phyloP scores from a whole-genome alignment of 2,888 invertebrate genomes.

The Coleophora deauratella region DNA sequence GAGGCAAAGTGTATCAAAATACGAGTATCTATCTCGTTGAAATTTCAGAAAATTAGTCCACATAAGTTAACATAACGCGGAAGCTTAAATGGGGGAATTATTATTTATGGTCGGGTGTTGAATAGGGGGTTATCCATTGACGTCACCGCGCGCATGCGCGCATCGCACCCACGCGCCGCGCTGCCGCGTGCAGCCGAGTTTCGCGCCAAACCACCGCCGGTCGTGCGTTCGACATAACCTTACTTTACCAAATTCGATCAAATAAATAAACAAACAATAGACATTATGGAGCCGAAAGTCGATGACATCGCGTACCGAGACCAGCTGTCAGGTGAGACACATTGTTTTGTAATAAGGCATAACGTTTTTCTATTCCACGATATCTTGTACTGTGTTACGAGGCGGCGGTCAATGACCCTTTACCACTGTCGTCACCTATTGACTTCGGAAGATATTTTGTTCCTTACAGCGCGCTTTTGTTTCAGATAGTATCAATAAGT shows the following conservation, averaged over 20 bases:
- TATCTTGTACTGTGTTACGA: constrained; percentile 6
- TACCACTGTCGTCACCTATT: too few relatives aligned
- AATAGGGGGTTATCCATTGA: constrained; percentile 43
- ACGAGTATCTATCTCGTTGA: too few relatives aligned
- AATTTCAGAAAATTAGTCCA: not conserved
- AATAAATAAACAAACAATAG: constrained; percentile 11
- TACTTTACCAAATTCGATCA: constrained; percentile 24
- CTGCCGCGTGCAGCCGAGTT: constrained; percentile 33
- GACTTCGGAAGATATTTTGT: too few relatives aligned
- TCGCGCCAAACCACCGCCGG: constrained; percentile 62
- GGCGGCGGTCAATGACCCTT: constrained; percentile 33
- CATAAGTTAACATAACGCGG: too few relatives aligned
- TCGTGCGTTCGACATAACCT: constrained; percentile 55
- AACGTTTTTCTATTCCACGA: constrained; percentile 7
- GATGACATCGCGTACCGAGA: constrained; percentile 29
- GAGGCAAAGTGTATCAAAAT: too few relatives aligned
- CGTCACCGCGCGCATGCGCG: constrained; percentile 61
- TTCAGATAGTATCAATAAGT: too few relatives aligned
- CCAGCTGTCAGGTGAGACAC: constrained; percentile 45
- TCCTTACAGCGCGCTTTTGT: too few relatives aligned
- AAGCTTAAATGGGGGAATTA: not conserved
- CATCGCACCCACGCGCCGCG: constrained; percentile 37
- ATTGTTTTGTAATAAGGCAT: constrained; percentile 2
- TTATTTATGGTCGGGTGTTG: constrained; percentile 21
- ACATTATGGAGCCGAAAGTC: constrained; percentile 39